Evolutionary conservation across 2,888 invertebrate genomes (phyloP).

Genomic region (Plagodis dolabraria): DNA sequence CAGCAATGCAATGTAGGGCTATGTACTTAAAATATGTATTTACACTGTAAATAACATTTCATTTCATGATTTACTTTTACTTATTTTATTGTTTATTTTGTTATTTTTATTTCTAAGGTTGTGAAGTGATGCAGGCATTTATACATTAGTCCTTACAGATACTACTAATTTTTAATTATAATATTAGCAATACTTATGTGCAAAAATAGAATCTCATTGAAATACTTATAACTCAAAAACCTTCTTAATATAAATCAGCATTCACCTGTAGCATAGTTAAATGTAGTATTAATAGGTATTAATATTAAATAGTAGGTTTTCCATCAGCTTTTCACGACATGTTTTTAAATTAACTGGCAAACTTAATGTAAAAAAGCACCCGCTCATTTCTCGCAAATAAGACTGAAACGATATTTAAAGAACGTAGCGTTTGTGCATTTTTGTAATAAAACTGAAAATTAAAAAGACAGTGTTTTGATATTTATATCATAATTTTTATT

Average conservation of each 20-base stretch:
- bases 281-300: conserved; percentile 18
- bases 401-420: conserved; percentile 50
- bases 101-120: conserved; percentile 55
- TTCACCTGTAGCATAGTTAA: not conserved
- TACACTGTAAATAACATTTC: conserved; percentile 22
- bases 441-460: conserved; percentile 37
- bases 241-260: not conserved
- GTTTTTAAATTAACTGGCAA: conserved; percentile 5
- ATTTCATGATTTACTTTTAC: conserved; percentile 19
- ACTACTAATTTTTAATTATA: no score
- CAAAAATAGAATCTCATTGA: conserved; percentile 12
- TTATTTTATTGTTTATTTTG: conserved; percentile 32
- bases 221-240: not conserved
- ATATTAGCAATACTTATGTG: no score
- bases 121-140: conserved; percentile 54
- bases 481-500: no score
- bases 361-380: conserved; percentile 31
- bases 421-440: conserved; percentile 30
- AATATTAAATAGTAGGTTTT: conserved; percentile 8
- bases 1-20: conserved; percentile 48
- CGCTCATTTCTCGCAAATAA: conserved; percentile 50
- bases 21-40: conserved; percentile 57
- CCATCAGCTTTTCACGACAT: conserved; percentile 1
- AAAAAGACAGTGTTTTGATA: conserved; percentile 10
- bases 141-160: conserved; percentile 21